Base-by-base conservation (phyloP, 2,888 invertebrate species). In the Hirtodrosophila alboralis region DNA sequence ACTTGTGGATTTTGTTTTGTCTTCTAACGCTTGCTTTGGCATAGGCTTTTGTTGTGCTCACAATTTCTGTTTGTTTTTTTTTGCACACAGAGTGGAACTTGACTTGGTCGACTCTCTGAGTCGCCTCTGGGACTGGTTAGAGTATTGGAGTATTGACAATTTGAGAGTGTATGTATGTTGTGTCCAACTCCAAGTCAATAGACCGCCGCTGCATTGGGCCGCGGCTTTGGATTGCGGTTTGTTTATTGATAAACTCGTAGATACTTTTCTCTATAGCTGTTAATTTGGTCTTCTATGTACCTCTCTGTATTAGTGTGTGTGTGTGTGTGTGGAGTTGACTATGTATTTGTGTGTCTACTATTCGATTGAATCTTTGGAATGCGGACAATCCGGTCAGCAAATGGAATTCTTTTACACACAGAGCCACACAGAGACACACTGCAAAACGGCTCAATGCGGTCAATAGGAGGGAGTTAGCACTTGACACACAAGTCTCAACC, bases 351-450 rank as follows among this genome's bases (percentile, higher is more conserved):
- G 56, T 65, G 48, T 54, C 59, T 68, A 73, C 74, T 68, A 75
- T 78, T 75, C 81, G 84, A 81, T 86, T 76, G 77, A 85, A 79
- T 84, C 73, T 70, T 52, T 76, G 88, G 87, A 88, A 88, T 88
- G 87, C 86, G 88, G 87, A 86, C 86, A 88, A 88, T 87, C 87
- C 85, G 83, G 87, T 87, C 83, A 74, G 73, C 75, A 77, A 84
- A 84, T 87, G 86, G 84, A 84, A 86, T 87, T 86, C 84, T 86
- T 77, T 76, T 69, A 69, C 76, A 75, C 75, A 78, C 69, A 75
- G 74, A 78, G 69, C 65, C 75, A 72, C 49, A 38, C 16, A 72
- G 44, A 38, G 14, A 57, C 26, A 61, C 60, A 68, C 57, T 64
- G 59, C 67, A 33, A 64, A 74, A 75, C 75, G 72, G 71, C 72